These are phyloP conservation scores for Amblyopsis hoosieri DNA, from an alignment of 2,797 vertebrate species.

Conservation along the genomic window DNA sequence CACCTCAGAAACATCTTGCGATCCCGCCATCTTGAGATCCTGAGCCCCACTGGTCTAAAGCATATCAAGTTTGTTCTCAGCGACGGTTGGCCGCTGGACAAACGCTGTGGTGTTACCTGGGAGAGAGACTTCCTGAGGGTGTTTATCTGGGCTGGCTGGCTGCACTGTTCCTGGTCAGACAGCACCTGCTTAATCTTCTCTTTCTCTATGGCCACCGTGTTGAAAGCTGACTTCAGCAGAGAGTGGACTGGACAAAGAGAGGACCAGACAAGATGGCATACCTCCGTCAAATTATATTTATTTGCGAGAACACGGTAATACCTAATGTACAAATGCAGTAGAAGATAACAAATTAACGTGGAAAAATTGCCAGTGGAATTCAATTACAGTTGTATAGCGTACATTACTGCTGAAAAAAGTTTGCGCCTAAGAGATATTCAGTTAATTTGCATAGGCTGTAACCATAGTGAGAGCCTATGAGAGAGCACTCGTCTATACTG, in stretches of 20 bases:
- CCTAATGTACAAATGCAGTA: no score
- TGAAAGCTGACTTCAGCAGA: constrained; percentile 97
- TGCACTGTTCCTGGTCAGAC: constrained; percentile 89
- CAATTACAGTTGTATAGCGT: no score
- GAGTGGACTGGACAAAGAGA: constrained; percentile 85
- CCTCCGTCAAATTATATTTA: neutral
- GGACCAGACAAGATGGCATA: neutral
- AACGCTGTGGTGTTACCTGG: constrained; percentile 81
- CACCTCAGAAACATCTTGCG: no score
- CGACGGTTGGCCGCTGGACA: no score
- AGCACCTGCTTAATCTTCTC: constrained; percentile 97
- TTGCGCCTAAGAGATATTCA: no score
- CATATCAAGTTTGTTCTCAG: no score
- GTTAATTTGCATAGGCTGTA: neutral
- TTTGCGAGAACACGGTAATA: neutral
- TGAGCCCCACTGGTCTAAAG: no score
- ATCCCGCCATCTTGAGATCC: no score
- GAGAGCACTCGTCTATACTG: neutral
- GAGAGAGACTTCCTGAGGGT: constrained; percentile 95
- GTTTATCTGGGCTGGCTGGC: constrained; percentile 87
- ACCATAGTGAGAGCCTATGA: neutral
- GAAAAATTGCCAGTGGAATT: no score
- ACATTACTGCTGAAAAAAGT: neutral
- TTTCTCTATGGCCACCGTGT: constrained; percentile 98
- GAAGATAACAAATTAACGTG: no score